Percentiles rank a stretch among this genome's conserved stretches.
Evolutionary conservation across 2,113 vertebrate genomes (phyloP).

Genomic region (Pluvianellus socialis): DNA sequence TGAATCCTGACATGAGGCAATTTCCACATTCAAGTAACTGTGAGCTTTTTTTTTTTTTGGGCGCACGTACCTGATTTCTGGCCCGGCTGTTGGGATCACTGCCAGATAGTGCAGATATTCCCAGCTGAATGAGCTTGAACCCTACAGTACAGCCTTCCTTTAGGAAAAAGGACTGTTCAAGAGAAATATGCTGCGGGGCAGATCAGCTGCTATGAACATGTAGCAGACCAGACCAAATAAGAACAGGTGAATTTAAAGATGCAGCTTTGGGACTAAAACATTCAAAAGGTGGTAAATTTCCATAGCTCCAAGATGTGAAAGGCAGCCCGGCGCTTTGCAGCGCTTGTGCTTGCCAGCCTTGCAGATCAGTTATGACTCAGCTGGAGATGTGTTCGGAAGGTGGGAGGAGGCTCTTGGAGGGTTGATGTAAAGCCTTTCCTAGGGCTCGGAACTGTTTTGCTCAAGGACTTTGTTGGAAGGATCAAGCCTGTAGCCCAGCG

Average conservation of each 20-base stretch:
- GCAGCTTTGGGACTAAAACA: neutral
- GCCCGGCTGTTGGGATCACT: neutral
- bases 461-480: neutral
- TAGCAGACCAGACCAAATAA: neutral
- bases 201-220: neutral
- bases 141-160: neutral
- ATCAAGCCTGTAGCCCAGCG: neutral
- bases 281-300: neutral
- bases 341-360: neutral
- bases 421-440: neutral
- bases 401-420: neutral
- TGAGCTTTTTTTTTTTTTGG: neutral
- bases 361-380: neutral
- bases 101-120: neutral
- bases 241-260: neutral
- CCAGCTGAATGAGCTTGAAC: neutral
- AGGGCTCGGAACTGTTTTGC: neutral
- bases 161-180: neutral
- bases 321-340: neutral
- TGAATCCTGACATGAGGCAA: neutral
- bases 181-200: neutral
- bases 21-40: neutral
- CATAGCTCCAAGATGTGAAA: neutral
- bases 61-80: rapidly evolving
- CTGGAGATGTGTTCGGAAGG: neutral